Evolutionary conservation across 2,113 vertebrate genomes (phyloP).

Genomic region (Vicugna pacos): DNA sequence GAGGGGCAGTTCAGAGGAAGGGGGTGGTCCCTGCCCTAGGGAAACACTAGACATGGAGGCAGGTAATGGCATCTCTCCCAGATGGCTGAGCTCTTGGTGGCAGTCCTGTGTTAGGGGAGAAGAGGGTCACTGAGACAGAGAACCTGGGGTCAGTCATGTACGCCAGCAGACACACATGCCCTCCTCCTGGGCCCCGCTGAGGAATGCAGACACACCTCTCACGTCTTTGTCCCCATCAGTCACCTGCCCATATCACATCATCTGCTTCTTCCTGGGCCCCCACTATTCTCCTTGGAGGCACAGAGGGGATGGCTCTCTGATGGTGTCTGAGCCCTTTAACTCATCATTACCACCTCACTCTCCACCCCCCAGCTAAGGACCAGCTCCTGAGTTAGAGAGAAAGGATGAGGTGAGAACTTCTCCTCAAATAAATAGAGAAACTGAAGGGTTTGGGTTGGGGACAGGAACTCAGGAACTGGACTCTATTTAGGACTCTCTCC

Average conservation of each 20-base stretch:
- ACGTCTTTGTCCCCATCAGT: not conserved
- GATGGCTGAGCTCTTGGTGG: not conserved
- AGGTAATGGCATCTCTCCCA: not conserved
- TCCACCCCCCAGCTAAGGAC: not conserved
- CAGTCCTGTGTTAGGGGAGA: not conserved
- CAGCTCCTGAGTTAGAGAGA: not conserved
- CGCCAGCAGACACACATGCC: not conserved
- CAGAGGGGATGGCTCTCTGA: too few species aligned
- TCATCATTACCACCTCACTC: not conserved
- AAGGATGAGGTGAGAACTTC: not conserved
- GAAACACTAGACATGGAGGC: not conserved
- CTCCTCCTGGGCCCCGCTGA: not conserved
- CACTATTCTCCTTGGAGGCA: not conserved
- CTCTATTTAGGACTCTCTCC: not conserved
- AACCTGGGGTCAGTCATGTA: not conserved
- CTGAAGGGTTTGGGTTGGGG: not conserved
- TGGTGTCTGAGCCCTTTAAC: not conserved
- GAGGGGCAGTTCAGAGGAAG: not conserved
- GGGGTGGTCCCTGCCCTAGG: not conserved
- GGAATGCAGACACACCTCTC: not conserved
- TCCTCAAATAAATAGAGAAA: not conserved
- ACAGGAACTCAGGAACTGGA: not conserved
- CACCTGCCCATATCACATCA: not conserved
- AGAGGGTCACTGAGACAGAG: not conserved
- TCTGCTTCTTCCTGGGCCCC: not conserved